Base-by-base conservation (phyloP, 2,888 invertebrate genomes). In the Aphidius colemani region DNA sequence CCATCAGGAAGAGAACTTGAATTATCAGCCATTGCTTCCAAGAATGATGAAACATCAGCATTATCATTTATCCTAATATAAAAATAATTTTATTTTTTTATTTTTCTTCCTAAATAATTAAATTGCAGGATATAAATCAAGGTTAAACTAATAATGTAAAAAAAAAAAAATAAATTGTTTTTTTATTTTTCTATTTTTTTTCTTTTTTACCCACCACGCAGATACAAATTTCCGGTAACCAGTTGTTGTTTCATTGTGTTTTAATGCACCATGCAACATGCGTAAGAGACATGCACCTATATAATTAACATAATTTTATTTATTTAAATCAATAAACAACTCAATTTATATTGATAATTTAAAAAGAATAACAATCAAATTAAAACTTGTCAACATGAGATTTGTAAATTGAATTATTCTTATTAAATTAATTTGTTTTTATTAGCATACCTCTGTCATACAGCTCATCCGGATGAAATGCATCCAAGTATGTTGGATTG, bases 231-330 rank as follows among this genome's bases (percentile, higher is more conserved):
- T 75, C 71, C 71, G 68, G 75, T 78, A 76, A 67, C 76, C 76
- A 53, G 68, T 74, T 68, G 71, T 76, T 74, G 77, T 76, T 64
- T 72, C 72, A 55, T 70, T 71, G 67, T 73, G 72, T 58, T 64
- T 70, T 71, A 79, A 69, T 55, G 72, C 70, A 58, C 67, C 74
- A 73, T 79, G 77, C 76, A 80, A 75, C 80, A 80, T 80, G 70
- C 75, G 76, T 71, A 80, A 75, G 68, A 80, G 68, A 71, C 80
- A 80, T 75, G 80, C 80, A 75, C 80, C 80, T 80, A 74, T 65
- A 71, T 71, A 68, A 71, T 71, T 67, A 69, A 74, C 70, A 61
- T 62, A 61, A 58, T 64, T 62, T 44, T 51, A 48, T 66, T 53
- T 51, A 11, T 50, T 6, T 13, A 13, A 13, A 18, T 18, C 1